A percentile compares a stretch with the other conserved stretches of the same genome.
Conservation (phyloP, 2,888 invertebrate genomes). For the Thysanoteuthis rhombus region DNA sequence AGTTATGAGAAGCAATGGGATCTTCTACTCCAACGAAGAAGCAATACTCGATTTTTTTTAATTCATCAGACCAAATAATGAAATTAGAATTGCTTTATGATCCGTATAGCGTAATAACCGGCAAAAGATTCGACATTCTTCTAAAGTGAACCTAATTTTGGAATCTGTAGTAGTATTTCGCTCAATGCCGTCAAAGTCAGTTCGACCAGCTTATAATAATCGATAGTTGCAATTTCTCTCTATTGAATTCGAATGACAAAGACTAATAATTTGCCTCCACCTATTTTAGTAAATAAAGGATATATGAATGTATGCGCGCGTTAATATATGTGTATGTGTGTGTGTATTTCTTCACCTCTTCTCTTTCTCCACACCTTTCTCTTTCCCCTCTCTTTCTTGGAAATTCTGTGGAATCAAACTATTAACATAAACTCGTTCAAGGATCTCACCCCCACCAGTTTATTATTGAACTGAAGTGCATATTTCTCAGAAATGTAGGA, state of each 20-base stretch:
- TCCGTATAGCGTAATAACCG: neutral
- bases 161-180: neutral
- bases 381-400: neutral
- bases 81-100: too few relatives aligned
- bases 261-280: neutral
- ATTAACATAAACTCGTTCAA: neutral
- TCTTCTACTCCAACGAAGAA: too few relatives aligned
- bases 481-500: too few relatives aligned
- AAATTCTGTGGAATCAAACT: neutral
- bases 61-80: too few relatives aligned
- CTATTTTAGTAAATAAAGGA: neutral
- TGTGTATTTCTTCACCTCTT: neutral
- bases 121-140: neutral
- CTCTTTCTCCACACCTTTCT: too few relatives aligned
- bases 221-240: neutral
- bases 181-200: neutral
- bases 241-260: neutral
- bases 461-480: neutral
- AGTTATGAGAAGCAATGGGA: too few relatives aligned
- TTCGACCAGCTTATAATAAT: neutral
- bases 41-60: too few relatives aligned
- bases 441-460: neutral
- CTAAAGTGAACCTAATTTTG: neutral
- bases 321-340: neutral
- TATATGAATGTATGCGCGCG: neutral